phyloP scores from a whole-genome alignment of 2,888 invertebrate species.

The Sphaerophoria rueppellii region DNA sequence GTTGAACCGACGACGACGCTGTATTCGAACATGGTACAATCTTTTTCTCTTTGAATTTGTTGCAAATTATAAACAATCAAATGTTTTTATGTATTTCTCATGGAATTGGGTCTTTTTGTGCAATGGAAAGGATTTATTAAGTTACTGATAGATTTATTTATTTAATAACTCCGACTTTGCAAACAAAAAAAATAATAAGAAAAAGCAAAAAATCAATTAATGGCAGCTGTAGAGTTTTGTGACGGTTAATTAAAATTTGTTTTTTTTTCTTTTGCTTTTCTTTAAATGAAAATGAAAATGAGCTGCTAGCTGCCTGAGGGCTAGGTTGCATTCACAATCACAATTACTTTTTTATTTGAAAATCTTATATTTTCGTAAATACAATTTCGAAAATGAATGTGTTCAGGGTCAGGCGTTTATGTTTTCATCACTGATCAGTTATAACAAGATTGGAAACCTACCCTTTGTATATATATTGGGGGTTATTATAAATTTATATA shows the following conservation, averaged over 20 bases:
- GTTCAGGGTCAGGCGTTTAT: no score
- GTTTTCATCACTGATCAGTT: no score
- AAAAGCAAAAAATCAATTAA: conserved; percentile 28
- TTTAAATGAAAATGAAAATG: background rate
- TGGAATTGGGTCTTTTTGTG: background rate
- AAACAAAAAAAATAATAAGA: background rate
- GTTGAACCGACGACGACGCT: conserved; percentile 36
- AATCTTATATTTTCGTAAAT: no score
- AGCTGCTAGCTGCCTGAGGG: background rate
- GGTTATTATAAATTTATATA: no score
- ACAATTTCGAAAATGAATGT: no score
- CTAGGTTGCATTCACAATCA: no score
- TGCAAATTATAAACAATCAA: conserved; percentile 1
- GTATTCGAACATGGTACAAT: conserved; percentile 19
- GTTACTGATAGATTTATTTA: background rate
- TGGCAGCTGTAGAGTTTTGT: background rate
- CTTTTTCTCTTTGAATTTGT: background rate
- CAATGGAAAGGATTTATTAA: background rate
- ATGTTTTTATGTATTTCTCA: background rate
- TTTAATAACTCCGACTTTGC: conserved; percentile 15
- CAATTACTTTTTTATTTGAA: no score
- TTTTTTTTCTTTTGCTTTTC: background rate
- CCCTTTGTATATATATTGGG: no score
- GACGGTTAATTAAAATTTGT: conserved; percentile 8
- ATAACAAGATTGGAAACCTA: no score